phyloP scores from a whole-genome alignment of 2,113 vertebrate genomes.

The Reinhardtius hippoglossoides region DNA sequence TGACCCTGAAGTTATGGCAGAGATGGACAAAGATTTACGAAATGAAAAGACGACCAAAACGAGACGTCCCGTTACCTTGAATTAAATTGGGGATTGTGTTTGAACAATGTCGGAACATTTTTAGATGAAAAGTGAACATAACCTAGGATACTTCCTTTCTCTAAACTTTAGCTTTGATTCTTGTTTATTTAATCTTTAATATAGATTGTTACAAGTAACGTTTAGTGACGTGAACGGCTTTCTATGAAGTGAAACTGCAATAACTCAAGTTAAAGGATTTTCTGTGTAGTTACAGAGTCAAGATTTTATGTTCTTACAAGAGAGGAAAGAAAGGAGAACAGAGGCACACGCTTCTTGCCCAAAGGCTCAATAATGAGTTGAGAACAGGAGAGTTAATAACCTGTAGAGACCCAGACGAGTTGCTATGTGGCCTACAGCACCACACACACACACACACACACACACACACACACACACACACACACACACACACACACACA shows the following conservation, averaged over 20 bases:
- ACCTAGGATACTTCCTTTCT: too few relatives aligned
- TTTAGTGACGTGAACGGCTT: too few relatives aligned
- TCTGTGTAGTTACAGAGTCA: not conserved
- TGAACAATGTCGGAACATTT: too few relatives aligned
- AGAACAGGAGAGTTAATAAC: conserved; percentile 51
- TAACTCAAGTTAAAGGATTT: not conserved
- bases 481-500: not conserved
- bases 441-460: not conserved
- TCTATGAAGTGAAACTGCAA: not conserved
- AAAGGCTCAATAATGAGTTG: conserved; percentile 52
- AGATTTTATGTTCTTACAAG: not conserved
- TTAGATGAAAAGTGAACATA: too few relatives aligned
- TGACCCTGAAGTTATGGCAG: too few relatives aligned
- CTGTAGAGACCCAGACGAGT: conserved; percentile 36
- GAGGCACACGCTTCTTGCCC: conserved; percentile 13
- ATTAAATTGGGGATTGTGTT: too few relatives aligned
- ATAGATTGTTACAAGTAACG: too few relatives aligned
- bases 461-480: not conserved
- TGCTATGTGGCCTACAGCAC: conserved; percentile 12
- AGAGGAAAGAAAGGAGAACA: not conserved
- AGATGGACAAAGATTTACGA: too few relatives aligned
- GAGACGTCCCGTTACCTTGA: too few relatives aligned
- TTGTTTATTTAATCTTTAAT: not conserved
- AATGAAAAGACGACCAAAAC: too few relatives aligned
- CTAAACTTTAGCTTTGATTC: too few relatives aligned